Conservation (phyloP, 2,888 invertebrate species). For the Drosophila recens region DNA sequence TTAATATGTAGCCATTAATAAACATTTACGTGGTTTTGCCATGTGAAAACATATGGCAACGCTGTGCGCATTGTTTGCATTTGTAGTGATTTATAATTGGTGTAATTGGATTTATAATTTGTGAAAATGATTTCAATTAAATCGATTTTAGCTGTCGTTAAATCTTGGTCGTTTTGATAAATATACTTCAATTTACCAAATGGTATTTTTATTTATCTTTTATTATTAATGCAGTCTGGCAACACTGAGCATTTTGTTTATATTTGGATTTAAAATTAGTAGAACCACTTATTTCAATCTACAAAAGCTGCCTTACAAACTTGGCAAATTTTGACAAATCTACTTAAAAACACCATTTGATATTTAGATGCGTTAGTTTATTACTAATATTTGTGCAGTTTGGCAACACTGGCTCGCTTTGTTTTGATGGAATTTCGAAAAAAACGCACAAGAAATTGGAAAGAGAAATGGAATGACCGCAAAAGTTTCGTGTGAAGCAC, state of each 20-base stretch:
- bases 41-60: not conserved
- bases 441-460: not conserved
- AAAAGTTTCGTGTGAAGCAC: constrained; percentile 5
- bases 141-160: not conserved
- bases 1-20: not conserved
- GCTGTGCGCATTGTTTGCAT: not conserved
- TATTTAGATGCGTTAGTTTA: not conserved
- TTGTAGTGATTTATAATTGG: not conserved
- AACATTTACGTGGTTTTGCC: not conserved
- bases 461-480: not conserved
- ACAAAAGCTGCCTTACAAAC: too few species aligned
- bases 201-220: not conserved
- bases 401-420: not conserved
- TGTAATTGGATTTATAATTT: not conserved
- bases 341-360: not conserved
- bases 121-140: not conserved
- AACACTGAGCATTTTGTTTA: not conserved
- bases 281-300: too few species aligned
- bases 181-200: not conserved
- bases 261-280: too few species aligned
- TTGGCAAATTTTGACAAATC: too few species aligned
- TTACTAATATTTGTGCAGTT: not conserved
- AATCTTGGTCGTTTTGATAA: not conserved
- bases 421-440: not conserved
- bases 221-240: not conserved